These are phyloP conservation scores for Silurus lanzhouensis DNA, from an alignment of 2,797 vertebrate species.

Conservation along the genomic window DNA sequence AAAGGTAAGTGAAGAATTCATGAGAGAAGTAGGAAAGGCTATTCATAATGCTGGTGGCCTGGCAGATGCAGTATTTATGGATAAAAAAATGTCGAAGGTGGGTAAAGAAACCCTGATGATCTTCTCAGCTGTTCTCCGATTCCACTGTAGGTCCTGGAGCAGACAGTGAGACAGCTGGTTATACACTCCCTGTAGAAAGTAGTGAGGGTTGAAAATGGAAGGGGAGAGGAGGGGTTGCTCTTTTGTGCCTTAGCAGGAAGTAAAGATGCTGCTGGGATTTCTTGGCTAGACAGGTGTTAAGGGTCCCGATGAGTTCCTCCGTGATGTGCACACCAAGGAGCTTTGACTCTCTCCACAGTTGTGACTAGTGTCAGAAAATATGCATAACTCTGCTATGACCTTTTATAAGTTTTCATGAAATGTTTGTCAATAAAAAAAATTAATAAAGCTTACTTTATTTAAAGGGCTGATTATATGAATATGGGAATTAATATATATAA, in stretches of 20 bases:
- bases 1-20: neutral
- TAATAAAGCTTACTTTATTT: neutral
- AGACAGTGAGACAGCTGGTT: constrained; percentile 16
- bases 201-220: neutral
- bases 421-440: neutral
- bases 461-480: neutral
- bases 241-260: constrained; percentile 17
- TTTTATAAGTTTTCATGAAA: neutral
- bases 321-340: constrained; percentile 21
- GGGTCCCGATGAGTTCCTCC: constrained; percentile 15
- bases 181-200: constrained; percentile 3
- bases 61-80: constrained; percentile 15
- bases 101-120: constrained; percentile 6
- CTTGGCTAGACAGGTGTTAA: constrained; percentile 22
- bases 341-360: neutral
- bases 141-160: neutral
- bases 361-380: constrained; percentile 14
- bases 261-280: constrained; percentile 5
- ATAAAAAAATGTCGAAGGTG: neutral
- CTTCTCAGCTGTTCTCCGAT: constrained; percentile 6
- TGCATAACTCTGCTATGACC: neutral
- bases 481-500: too few species aligned
- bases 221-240: neutral
- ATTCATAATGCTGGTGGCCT: neutral
- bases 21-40: neutral